Conservation (phyloP, 2,888 invertebrate genomes). For the Dermolepida albohirtum region DNA sequence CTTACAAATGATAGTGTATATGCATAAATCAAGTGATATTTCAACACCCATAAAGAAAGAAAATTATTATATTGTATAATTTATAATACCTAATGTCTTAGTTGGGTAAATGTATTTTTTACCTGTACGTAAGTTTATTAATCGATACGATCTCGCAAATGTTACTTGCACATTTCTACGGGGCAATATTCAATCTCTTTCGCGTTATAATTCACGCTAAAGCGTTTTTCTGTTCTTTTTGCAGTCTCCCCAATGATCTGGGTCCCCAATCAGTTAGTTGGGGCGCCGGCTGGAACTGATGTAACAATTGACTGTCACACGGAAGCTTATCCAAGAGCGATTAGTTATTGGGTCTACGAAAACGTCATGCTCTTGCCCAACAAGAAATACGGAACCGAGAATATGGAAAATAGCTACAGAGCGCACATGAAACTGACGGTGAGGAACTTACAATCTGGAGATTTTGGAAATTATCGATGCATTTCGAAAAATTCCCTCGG, state of each 20-base stretch:
- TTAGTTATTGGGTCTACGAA: slow-evolving; percentile 93
- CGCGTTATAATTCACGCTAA: slow-evolving; percentile 13
- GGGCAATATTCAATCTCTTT: slow-evolving; percentile 8
- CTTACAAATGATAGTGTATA: too few relatives aligned
- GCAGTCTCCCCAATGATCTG: slow-evolving; percentile 94
- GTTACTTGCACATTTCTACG: not conserved
- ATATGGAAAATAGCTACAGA: slow-evolving; percentile 87
- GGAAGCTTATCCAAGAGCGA: slow-evolving; percentile 91
- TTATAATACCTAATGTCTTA: too few relatives aligned
- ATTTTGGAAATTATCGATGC: slow-evolving; percentile 93
- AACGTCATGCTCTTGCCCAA: slow-evolving; percentile 90
- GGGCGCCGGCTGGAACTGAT: slow-evolving; percentile 90
- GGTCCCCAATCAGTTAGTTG: slow-evolving; percentile 94
- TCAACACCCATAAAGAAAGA: too few relatives aligned
- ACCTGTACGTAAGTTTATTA: too few relatives aligned
- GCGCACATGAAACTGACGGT: slow-evolving; percentile 92
- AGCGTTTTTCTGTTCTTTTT: slow-evolving; percentile 54
- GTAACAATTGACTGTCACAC: slow-evolving; percentile 94
- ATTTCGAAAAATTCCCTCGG: slow-evolving; percentile 94
- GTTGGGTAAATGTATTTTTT: too few relatives aligned
- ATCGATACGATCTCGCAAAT: slow-evolving; percentile 2
- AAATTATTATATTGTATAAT: too few relatives aligned
- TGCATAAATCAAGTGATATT: too few relatives aligned
- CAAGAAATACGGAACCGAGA: slow-evolving; percentile 87
- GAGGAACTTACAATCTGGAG: slow-evolving; percentile 82